Percentiles rank a stretch among this genome's conserved stretches.
Conservation (phyloP, 1,140 invertebrate species). For the Hesperophylax magnus region DNA sequence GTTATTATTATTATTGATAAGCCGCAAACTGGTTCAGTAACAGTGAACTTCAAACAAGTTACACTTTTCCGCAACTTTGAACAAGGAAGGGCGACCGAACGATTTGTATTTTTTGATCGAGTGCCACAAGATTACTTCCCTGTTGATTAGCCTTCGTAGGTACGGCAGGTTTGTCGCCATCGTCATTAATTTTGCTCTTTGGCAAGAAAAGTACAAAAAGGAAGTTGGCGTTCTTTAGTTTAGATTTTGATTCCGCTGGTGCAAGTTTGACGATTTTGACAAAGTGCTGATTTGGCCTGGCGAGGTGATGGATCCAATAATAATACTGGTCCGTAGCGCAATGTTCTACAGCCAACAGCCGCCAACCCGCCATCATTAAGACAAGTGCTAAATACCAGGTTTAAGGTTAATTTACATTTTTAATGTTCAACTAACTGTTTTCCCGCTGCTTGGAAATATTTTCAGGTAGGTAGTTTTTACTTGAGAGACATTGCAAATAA, state of each 20-base stretch:
- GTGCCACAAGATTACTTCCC: not conserved
- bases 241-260: too few species aligned
- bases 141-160: not conserved
- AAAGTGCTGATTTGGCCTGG: not conserved
- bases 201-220: too few species aligned
- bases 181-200: slow-evolving; percentile 7
- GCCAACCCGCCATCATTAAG: too few species aligned
- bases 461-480: too few species aligned
- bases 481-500: too few species aligned
- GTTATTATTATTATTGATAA: not conserved
- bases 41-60: not conserved
- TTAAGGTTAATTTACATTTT: slow-evolving; percentile 11
- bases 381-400: not conserved
- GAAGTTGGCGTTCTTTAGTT: too few species aligned
- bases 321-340: not conserved
- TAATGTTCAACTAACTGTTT: not conserved
- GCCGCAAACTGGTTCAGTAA: not conserved
- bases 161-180: slow-evolving; percentile 14
- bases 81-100: not conserved
- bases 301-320: not conserved
- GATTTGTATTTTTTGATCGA: slow-evolving; percentile 2
- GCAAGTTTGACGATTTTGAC: too few species aligned
- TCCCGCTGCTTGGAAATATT: not conserved
- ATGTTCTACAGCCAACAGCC: not conserved
- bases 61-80: not conserved